phyloP scores from a whole-genome alignment of 2,797 vertebrate species.

The Hephaestus fuliginosus region DNA sequence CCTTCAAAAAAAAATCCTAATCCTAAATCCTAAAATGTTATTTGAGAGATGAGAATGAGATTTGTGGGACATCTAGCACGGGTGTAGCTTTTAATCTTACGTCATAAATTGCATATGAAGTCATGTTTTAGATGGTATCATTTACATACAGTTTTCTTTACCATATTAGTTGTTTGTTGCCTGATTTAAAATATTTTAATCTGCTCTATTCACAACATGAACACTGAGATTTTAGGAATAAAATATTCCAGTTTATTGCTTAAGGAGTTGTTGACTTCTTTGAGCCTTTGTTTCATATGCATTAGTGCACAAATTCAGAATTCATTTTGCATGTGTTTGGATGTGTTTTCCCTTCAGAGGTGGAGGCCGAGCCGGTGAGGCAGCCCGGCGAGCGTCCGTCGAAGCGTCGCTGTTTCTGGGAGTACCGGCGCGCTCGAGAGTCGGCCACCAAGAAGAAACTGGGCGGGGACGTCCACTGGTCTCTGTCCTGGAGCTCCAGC shows the following conservation, averaged over 20 bases:
- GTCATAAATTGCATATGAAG: not conserved
- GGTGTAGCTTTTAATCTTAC: not conserved
- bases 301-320: not conserved
- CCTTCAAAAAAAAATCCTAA: not conserved
- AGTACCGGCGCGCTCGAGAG: slow-evolving; percentile 80
- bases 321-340: not conserved
- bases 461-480: slow-evolving; percentile 80
- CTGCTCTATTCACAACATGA: not conserved
- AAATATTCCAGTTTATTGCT: not conserved
- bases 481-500: slow-evolving; percentile 85
- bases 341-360: slow-evolving; percentile 57
- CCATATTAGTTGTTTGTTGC: not conserved
- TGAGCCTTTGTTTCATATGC: not conserved
- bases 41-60: too few relatives aligned
- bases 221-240: not conserved
- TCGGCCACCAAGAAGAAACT: slow-evolving; percentile 74
- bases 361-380: slow-evolving; percentile 69
- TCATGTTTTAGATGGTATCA: not conserved
- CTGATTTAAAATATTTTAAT: not conserved
- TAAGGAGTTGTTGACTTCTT: not conserved
- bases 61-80: not conserved
- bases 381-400: slow-evolving; percentile 68
- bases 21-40: too few relatives aligned
- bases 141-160: not conserved
- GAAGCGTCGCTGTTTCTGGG: slow-evolving; percentile 85